These are phyloP conservation scores for Malacoctenus gilli DNA, from an alignment of 2,797 vertebrate genomes.

Conservation along the genomic window DNA sequence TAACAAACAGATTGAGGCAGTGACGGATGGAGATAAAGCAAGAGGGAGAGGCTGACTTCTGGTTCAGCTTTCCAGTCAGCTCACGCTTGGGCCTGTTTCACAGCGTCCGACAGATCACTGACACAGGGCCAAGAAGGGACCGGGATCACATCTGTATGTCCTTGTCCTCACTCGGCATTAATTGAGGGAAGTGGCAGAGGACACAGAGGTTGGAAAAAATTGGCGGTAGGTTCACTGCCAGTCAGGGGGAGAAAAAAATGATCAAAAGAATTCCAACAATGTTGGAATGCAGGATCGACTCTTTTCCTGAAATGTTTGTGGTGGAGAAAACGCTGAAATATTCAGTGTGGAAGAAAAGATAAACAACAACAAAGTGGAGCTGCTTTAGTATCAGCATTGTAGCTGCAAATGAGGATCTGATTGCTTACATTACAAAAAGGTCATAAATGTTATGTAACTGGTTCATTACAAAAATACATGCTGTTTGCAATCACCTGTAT, in stretches of 20 bases:
- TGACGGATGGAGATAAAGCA: neutral
- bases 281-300: slow-evolving; percentile 25
- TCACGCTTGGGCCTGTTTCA: slow-evolving; percentile 22
- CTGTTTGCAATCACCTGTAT: too few species aligned
- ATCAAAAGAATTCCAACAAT: slow-evolving; percentile 14
- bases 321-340: slow-evolving; percentile 34
- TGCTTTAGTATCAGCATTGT: neutral
- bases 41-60: slow-evolving; percentile 17
- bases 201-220: slow-evolving; percentile 43
- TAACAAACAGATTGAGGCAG: slow-evolving; percentile 49
- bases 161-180: slow-evolving; percentile 38
- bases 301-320: slow-evolving; percentile 30
- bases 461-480: too few species aligned
- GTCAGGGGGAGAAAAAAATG: slow-evolving; percentile 41
- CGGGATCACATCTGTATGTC: slow-evolving; percentile 21
- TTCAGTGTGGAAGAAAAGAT: slow-evolving; percentile 34
- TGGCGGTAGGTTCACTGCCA: slow-evolving; percentile 18
- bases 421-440: slow-evolving; percentile 2
- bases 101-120: slow-evolving; percentile 19
- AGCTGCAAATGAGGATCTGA: neutral
- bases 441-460: too few species aligned
- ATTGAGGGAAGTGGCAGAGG: slow-evolving; percentile 31
- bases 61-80: slow-evolving; percentile 34
- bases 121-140: slow-evolving; percentile 25
- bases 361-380: slow-evolving; percentile 18